Evolutionary conservation across 2,797 vertebrate genomes (phyloP), one percentile per base, ranked within the genome.

Genomic region (Eutrigla gurnardus): DNA sequence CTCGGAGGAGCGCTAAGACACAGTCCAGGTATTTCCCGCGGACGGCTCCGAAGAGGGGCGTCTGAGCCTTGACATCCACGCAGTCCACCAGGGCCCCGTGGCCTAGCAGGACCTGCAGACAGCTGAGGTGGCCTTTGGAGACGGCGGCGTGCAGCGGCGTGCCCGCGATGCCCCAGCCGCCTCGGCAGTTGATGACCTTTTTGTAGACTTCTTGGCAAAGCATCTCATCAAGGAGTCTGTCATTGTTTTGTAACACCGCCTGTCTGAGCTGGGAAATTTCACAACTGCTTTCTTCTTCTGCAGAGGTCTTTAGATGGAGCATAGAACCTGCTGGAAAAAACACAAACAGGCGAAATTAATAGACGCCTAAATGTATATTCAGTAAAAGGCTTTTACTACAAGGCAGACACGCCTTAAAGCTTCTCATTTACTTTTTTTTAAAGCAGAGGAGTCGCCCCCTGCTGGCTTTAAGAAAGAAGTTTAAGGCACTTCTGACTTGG

Each of bases 61-160:
- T 99, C 88, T 98, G 97, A 0, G 97, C 97, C 84, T 99, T 98
- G 50, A 97, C 94, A 0, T 99, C 97, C 64, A 96, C 92, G 6
- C 95, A 91, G 87, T 99, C 97, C 4, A 98, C 94, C 4, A 96
- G 91, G 0, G 97, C 97, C 0, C 96, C 96, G 0, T 97, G 96
- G 6, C 94, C 94, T 60, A 99, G 80, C 58, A 99, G 95, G 4
- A 97, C 91, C 86, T 93, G 91, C 70, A 99, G 79, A 59, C 97
- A 98, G 82, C 91, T 85, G 36, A 94, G 59, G 4, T 96, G 91
- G 12, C 94, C 97, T 86, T 92, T 91, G 0, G 96, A 90, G 14
- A 97, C 96, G 0, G 97, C 97, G 14, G 97, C 92, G 39, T 96
- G 97, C 35, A 99, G 92, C 0, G 97, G 97, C 11, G 96, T 97